Base-by-base conservation (phyloP, 1,140 invertebrate genomes). In the Drosophila yakuba region DNA sequence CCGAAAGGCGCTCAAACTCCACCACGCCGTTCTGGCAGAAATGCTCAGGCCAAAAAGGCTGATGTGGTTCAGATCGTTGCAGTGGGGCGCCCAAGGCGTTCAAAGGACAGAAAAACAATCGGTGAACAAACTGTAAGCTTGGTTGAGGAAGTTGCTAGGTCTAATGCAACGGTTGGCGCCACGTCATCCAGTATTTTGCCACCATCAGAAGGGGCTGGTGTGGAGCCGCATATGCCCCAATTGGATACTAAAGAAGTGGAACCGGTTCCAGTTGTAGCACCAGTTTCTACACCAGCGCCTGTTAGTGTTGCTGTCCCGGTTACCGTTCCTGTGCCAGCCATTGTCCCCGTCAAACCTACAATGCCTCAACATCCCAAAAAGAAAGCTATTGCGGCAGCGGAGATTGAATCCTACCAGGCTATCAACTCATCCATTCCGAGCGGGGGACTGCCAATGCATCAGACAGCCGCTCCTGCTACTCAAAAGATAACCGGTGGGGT, bases 61-160 rank as follows among this genome's bases (percentile, higher is more conserved):
- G 78, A 82, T 57, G 55, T 45, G 4, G 28, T 62, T 1, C 57
- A 64, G n/a, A 25, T 95, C 25, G 93, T 95, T 0, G 93, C 94
- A 5, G 92, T 90, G 12, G 94, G 94, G 23, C 94, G 95, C 58
- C 93, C 93, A 0, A 59, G 91, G n/a, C 94, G 95, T 60, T 93
- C 93, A 0, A 93, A 94, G 56, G 94, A 94, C 73, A 93, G 95
- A 54, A 94, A 95, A 80, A 93, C 93, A 1, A 96, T 95, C 0
- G 95, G 95, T 64, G 95, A 94, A 2, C 94, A 64, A 4, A 64
- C 75, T 3, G 28, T 95, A 0, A 93, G 95, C 5, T 94, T 63
- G 41, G 94, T 94, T 36, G 94, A 95, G 35, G 95, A 95, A 35
- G 36, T 55, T 3, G 15, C 64, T 23, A n/a, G 59, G 10, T 25